Conservation (phyloP, 1,140 invertebrate species). For the Lethrus apterus region DNA sequence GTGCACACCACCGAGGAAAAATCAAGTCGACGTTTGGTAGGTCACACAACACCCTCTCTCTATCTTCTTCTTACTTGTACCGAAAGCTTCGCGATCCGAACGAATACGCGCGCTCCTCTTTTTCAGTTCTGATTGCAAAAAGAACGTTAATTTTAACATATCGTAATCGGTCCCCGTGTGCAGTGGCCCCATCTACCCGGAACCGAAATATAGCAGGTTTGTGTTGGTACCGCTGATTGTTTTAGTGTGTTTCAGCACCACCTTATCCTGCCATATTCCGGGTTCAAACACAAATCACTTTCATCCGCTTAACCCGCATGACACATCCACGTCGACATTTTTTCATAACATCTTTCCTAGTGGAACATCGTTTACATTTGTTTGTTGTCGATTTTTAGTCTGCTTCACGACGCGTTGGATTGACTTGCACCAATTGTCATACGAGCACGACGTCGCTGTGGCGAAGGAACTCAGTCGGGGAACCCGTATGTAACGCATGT, state of each 20-base stretch:
- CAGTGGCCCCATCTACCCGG: constrained; percentile 28
- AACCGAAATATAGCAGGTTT: constrained; percentile 22
- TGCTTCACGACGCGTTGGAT: constrained; percentile 68
- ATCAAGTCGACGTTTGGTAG: constrained; percentile 60
- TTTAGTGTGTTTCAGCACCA: too few relatives aligned
- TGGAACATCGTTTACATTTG: too few relatives aligned
- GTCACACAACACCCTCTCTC: constrained; percentile 32
- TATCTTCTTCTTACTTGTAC: constrained; percentile 12
- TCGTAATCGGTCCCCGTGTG: constrained; percentile 12
- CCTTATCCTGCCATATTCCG: too few relatives aligned
- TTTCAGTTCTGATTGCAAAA: background rate
- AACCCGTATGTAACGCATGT: constrained; percentile 92
- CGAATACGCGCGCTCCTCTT: background rate
- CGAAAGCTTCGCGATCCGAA: constrained; percentile 7
- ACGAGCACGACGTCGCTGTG: constrained; percentile 83
- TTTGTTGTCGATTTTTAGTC: constrained; percentile 53
- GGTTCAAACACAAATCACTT: too few relatives aligned
- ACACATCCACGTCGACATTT: too few relatives aligned
- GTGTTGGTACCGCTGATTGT: too few relatives aligned
- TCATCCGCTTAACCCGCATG: too few relatives aligned
- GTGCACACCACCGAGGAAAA: constrained; percentile 55
- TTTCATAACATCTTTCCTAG: too few relatives aligned
- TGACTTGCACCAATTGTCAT: constrained; percentile 85
- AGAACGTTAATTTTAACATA: background rate
- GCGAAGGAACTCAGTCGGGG: constrained; percentile 78